Evolutionary conservation across 2,888 invertebrate species (phyloP).

Genomic region (Pseudococcus longispinus): DNA sequence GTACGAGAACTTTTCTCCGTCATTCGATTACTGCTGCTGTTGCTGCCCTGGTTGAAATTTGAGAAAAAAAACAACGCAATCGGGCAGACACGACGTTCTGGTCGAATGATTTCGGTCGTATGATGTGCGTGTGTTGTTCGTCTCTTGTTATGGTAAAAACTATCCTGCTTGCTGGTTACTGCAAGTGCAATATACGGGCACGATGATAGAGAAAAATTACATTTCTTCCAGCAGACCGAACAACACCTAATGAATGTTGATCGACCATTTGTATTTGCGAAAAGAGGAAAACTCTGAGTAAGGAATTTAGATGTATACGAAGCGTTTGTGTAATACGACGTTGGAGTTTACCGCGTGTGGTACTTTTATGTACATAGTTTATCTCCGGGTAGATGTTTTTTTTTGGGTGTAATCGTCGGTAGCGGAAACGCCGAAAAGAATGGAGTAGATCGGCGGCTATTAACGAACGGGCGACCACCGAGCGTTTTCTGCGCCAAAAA

Average conservation of each 20-base stretch:
- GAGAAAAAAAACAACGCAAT: no score
- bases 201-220: slow-evolving; percentile 48
- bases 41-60: no score
- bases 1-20: no score
- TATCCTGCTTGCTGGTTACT: neutral
- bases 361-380: neutral
- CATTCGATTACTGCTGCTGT: no score
- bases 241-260: slow-evolving; percentile 53
- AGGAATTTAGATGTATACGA: neutral
- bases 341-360: neutral
- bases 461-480: neutral
- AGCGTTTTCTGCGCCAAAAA: neutral
- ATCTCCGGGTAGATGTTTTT: neutral
- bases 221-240: slow-evolving; percentile 48
- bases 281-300: neutral
- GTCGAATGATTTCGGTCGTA: no score
- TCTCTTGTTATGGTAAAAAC: no score
- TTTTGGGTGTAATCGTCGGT: neutral
- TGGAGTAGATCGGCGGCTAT: neutral
- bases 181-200: neutral
- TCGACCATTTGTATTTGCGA: slow-evolving; percentile 49
- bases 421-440: neutral
- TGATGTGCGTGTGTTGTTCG: no score
- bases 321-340: neutral
- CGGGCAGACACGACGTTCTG: no score